phyloP scores from a whole-genome alignment of 1,140 invertebrate genomes.

The Atta texana region DNA sequence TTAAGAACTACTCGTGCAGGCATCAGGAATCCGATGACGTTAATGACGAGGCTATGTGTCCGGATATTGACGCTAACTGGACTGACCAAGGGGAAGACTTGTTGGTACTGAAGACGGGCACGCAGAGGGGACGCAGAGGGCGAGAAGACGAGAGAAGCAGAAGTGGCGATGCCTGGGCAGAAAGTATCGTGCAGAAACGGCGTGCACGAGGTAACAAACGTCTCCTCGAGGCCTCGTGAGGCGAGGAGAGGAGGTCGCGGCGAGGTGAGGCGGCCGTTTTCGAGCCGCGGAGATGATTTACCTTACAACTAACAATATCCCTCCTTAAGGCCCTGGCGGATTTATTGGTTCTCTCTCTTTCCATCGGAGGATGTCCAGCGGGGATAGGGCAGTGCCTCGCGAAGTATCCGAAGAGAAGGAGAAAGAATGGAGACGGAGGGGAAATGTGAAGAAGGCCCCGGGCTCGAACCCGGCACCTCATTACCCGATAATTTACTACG shows the following conservation, averaged over 20 bases:
- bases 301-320: constrained; percentile 86
- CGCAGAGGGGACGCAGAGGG: not conserved
- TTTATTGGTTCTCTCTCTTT: constrained; percentile 84
- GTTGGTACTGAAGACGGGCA: constrained; percentile 56
- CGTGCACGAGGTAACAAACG: constrained; percentile 76
- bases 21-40: constrained; percentile 77
- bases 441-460: constrained; percentile 75
- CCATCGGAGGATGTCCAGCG: constrained; percentile 61
- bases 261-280: constrained; percentile 80
- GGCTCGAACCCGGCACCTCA: constrained; percentile 85
- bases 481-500: constrained; percentile 86
- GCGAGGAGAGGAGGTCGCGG: constrained; percentile 56
- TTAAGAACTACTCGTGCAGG: constrained; percentile 68
- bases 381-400: constrained; percentile 55
- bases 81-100: constrained; percentile 69
- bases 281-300: constrained; percentile 84
- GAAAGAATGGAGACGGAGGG: not conserved
- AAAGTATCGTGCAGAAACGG: constrained; percentile 54
- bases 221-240: constrained; percentile 74
- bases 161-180: constrained; percentile 69
- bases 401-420: constrained; percentile 25
- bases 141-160: constrained; percentile 41
- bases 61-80: constrained; percentile 81
- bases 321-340: constrained; percentile 82
- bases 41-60: constrained; percentile 82